Evolutionary conservation across 2,888 invertebrate species (phyloP).

Genomic region (Eutolmus rufibarbis): DNA sequence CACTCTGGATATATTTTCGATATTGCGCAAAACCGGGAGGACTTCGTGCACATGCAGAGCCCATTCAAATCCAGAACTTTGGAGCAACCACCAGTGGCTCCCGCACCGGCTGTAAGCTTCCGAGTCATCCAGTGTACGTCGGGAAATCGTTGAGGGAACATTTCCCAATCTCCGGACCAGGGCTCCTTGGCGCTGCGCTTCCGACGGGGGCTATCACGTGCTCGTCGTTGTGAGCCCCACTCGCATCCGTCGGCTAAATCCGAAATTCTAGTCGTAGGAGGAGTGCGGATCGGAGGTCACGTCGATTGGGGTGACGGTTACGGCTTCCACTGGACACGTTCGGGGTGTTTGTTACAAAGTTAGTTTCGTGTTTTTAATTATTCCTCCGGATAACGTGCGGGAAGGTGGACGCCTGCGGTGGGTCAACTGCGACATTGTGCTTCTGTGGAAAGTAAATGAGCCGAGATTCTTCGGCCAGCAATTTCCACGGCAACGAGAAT

Average conservation of each 20-base stretch:
- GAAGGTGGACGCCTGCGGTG: constrained; percentile 1
- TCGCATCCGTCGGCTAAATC: not conserved
- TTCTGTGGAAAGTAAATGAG: not conserved
- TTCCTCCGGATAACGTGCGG: not conserved
- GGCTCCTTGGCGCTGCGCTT: not conserved
- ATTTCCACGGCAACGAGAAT: not conserved
- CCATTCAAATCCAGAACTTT: not conserved
- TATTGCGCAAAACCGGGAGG: constrained; percentile 1
- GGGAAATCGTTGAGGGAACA: constrained; percentile 29
- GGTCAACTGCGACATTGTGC: not conserved
- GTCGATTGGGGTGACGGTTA: constrained; percentile 3
- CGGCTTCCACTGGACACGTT: not conserved
- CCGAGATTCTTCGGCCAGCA: not conserved
- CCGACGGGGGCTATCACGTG: not conserved
- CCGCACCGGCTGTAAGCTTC: not conserved
- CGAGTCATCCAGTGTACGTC: not conserved
- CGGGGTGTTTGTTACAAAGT: constrained; percentile 25
- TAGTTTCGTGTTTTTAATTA: constrained; percentile 37
- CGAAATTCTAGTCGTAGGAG: not conserved
- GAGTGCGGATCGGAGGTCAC: constrained; percentile 15
- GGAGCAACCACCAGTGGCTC: constrained; percentile 26
- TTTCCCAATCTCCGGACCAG: not conserved
- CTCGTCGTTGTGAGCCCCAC: not conserved
- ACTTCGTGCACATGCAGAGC: constrained; percentile 26
- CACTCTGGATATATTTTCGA: not conserved